Base-by-base conservation (phyloP, 1,140 invertebrate species). In the Panagrolaimus sp. region DNA sequence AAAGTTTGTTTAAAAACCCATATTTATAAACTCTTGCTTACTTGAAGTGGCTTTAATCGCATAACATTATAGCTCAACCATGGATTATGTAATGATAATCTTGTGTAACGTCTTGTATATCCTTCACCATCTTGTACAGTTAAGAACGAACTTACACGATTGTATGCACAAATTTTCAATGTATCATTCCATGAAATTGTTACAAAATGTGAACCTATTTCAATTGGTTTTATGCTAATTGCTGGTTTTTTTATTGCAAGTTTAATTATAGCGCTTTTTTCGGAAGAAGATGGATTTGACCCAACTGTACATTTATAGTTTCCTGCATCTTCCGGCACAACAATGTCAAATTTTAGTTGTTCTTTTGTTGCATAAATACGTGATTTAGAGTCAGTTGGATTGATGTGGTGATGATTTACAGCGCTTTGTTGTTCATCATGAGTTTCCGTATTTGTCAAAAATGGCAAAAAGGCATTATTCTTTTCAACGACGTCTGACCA, bases 31-130 rank as follows among this genome's bases (percentile, higher is more conserved):
- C 7, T 13, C 25, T n/a, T n/a, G n/a, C 61, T 63, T 74, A 73
- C 72, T 48, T 76, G 69, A 63, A 44, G 20, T 4, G 77, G 76
- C 20, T 68, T 65, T 3, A 78, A 67, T 66, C 77, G 27, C 68
- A 78, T 74, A 43, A 78, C 77, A 72, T 78, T 78, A 66, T 78
- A 78, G 53, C 79, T 77, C 53, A 63, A 69, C 77, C 77, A 78
- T 0, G 77, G 77, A 72, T 78, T 78, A 27, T 75, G 68, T 4
- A 79, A 42, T 14, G 77, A 76, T 43, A 78, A 63, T 45, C 81
- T 79, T 11, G 80, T 81, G 1, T 63, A 23, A 46, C 77, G 66
- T 31, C 65, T 23, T 42, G 46, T 71, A n/a, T 62, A 48, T 31
- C 48, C 51, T 43, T 71, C 45, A 57, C 46, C 66, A 53, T 78